These are phyloP conservation scores for Stichodactyla mertensii DNA, from an alignment of 64 coral and sea anemone species.

Conservation along the genomic window DNA sequence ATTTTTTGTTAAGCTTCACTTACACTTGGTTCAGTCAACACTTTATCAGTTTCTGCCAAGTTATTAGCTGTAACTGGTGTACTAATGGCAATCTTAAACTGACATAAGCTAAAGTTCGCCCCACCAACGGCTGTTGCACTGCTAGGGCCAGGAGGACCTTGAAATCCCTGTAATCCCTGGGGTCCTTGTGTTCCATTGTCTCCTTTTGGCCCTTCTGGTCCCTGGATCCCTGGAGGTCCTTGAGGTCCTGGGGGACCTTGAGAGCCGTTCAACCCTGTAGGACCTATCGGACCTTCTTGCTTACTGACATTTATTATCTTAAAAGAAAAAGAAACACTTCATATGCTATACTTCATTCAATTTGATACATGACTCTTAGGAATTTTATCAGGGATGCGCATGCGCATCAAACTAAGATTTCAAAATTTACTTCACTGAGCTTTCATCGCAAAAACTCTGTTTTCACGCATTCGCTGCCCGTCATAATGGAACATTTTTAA, in stretches of 20 bases:
- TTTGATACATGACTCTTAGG: too few relatives aligned
- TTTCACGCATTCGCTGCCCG: too few relatives aligned
- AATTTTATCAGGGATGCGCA: too few relatives aligned
- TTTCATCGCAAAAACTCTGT: too few relatives aligned
- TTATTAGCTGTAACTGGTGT: neutral
- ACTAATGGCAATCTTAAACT: neutral
- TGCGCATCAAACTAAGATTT: too few relatives aligned
- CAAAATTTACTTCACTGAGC: too few relatives aligned
- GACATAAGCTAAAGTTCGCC: constrained; percentile 34
- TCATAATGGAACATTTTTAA: too few relatives aligned
- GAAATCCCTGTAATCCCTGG: constrained; percentile 6
- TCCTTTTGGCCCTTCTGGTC: constrained; percentile 36
- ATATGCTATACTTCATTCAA: neutral
- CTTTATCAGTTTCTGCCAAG: neutral
- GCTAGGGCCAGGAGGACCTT: constrained; percentile 9
- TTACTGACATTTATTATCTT: constrained; percentile 5
- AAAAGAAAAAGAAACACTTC: neutral
- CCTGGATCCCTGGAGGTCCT: constrained; percentile 48
- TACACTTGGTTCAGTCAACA: neutral
- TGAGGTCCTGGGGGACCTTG: constrained; percentile 18
- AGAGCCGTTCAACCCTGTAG: constrained; percentile 30
- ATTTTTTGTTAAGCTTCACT: neutral
- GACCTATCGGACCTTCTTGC: constrained; percentile 9
- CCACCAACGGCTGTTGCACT: neutral
- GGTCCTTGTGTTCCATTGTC: constrained; percentile 6